A percentile compares a stretch with the other conserved stretches of the same genome.
phyloP scores from a whole-genome alignment of 2,113 vertebrate species.

The Coreoperca whiteheadi region DNA sequence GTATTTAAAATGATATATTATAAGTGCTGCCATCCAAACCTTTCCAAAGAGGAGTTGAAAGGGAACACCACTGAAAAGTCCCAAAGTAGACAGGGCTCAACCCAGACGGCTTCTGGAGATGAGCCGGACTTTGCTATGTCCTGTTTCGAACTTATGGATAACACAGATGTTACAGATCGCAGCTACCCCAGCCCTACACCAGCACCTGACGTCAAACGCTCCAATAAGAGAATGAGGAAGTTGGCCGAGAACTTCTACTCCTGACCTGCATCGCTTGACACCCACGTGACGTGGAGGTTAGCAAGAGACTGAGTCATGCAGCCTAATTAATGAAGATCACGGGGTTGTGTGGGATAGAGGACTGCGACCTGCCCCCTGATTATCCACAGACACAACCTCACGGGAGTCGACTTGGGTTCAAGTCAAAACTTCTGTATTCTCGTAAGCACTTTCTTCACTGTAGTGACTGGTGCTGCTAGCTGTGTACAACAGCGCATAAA shows the following conservation, averaged over 20 bases:
- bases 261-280: constrained; percentile 39
- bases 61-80: fast-evolving
- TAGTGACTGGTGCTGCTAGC: neutral
- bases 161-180: fast-evolving
- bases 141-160: too few relatives aligned
- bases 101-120: fast-evolving
- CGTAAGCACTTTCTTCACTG: neutral
- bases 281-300: neutral
- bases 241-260: constrained; percentile 74
- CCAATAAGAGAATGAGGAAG: constrained; percentile 73
- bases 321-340: neutral
- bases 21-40: constrained; percentile 66
- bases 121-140: neutral
- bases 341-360: neutral
- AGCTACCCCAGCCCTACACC: fast-evolving
- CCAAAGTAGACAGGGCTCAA: neutral
- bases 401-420: neutral
- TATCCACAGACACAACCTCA: neutral
- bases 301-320: neutral
- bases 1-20: constrained; percentile 68
- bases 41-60: neutral
- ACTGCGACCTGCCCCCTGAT: neutral
- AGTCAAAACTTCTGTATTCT: neutral
- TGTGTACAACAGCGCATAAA: neutral
- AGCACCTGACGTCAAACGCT: fast-evolving